Percentiles rank a stretch among this genome's conserved stretches.
Conservation (phyloP, 2,113 vertebrate genomes). For the Pipra filicauda region DNA sequence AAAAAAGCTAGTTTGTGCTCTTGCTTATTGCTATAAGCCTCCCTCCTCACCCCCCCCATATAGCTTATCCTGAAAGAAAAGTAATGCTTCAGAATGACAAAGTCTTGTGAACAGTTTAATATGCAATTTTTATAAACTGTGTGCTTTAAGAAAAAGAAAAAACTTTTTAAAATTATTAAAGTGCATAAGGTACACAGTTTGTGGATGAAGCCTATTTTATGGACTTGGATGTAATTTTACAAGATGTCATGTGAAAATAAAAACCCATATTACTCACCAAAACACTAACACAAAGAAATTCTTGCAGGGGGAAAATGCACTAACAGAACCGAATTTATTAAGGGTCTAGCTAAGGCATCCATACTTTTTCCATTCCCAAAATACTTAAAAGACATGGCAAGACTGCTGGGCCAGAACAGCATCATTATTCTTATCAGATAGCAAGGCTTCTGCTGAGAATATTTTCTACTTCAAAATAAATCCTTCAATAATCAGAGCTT, state of each 20-base stretch:
- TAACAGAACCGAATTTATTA: neutral
- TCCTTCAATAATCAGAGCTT: neutral
- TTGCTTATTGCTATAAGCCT: neutral
- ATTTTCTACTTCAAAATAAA: slow-evolving; percentile 32
- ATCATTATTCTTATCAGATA: slow-evolving; percentile 15
- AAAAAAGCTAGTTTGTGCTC: neutral
- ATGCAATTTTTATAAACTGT: neutral
- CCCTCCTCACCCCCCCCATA: too few species aligned
- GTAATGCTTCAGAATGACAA: neutral
- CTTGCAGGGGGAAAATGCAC: neutral
- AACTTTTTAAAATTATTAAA: neutral
- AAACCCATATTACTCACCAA: neutral
- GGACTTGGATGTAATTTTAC: neutral
- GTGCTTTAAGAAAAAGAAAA: neutral
- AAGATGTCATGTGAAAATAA: neutral
- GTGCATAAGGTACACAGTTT: neutral
- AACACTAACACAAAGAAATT: neutral
- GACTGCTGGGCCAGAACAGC: neutral
- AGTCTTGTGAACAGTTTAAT: neutral
- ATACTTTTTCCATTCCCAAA: neutral
- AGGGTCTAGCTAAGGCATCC: neutral
- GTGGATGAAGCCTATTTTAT: neutral
- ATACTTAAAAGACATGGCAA: neutral
- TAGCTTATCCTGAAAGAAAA: neutral
- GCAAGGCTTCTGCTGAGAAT: neutral